A percentile compares a stretch with the other conserved stretches of the same genome.
Conservation (phyloP, 2,888 invertebrate species). For the Syrphus vitripennis region DNA sequence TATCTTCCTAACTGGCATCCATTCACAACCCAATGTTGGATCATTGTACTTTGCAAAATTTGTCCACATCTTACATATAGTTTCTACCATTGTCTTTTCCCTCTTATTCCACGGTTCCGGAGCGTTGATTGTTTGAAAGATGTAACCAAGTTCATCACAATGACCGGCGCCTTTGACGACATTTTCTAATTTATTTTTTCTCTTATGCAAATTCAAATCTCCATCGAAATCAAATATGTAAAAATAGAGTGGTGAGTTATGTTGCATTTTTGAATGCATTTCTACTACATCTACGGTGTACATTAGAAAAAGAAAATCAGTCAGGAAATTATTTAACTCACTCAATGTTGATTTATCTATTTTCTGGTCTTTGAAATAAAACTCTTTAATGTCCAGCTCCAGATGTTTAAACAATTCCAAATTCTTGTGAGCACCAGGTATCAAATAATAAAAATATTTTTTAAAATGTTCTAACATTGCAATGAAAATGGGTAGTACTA, state of each 20-base stretch:
- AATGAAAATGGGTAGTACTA: conserved; percentile 60
- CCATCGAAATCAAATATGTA: conserved; percentile 83
- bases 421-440: conserved; percentile 48
- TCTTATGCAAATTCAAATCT: conserved; percentile 81
- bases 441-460: conserved; percentile 55
- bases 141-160: conserved; percentile 83
- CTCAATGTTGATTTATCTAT: conserved; percentile 79
- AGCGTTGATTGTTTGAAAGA: conserved; percentile 79
- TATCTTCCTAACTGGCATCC: conserved; percentile 68
- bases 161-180: conserved; percentile 82
- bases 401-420: neutral
- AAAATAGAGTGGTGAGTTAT: conserved; percentile 81
- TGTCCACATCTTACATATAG: conserved; percentile 83
- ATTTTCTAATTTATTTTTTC: conserved; percentile 76
- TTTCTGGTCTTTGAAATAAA: conserved; percentile 80
- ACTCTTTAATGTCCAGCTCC: conserved; percentile 69
- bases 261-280: conserved; percentile 63
- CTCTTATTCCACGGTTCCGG: conserved; percentile 60
- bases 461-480: conserved; percentile 55
- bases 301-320: conserved; percentile 77
- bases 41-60: conserved; percentile 83
- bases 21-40: conserved; percentile 66
- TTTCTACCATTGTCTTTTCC: conserved; percentile 77
- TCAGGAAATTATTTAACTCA: conserved; percentile 80
- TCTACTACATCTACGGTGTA: conserved; percentile 48